Percentiles rank a stretch among this genome's conserved stretches.
phyloP scores from a whole-genome alignment of 1,140 invertebrate genomes.

The Caerostris darwini region DNA sequence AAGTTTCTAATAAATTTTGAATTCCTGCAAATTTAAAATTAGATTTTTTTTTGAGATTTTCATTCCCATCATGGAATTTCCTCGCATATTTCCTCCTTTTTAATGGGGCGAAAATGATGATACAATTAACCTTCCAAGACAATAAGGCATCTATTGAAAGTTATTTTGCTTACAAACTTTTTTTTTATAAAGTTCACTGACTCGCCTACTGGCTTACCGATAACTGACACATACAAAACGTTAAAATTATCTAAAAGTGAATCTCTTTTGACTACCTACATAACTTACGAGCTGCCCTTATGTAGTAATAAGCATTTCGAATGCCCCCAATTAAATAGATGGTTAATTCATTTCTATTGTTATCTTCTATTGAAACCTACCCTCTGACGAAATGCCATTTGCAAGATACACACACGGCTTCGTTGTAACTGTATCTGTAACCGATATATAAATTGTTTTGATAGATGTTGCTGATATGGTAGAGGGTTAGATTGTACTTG shows the following conservation, averaged over 20 bases:
- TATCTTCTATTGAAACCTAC: background rate
- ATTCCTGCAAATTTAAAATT: background rate
- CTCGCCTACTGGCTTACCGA: background rate
- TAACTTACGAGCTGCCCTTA: background rate
- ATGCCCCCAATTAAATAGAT: background rate
- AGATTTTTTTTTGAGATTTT: background rate
- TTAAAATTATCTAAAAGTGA: background rate
- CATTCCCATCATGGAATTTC: no score
- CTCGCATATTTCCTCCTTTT: no score
- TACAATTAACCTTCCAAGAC: background rate
- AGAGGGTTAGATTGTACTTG: background rate
- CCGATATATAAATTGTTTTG: background rate
- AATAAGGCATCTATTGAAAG: background rate
- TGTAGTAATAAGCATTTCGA: background rate
- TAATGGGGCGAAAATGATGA: background rate
- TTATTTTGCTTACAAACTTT: background rate
- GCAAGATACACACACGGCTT: background rate
- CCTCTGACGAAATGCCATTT: background rate
- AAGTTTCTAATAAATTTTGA: background rate
- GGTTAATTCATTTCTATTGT: background rate
- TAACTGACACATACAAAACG: background rate
- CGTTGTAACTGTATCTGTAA: background rate
- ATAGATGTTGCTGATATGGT: background rate
- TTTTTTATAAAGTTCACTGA: conserved; percentile 19
- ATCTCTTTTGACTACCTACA: background rate